Percentiles rank a stretch among this genome's conserved stretches.
phyloP scores from a whole-genome alignment of 2,888 invertebrate species.

The Hedya salicella region DNA sequence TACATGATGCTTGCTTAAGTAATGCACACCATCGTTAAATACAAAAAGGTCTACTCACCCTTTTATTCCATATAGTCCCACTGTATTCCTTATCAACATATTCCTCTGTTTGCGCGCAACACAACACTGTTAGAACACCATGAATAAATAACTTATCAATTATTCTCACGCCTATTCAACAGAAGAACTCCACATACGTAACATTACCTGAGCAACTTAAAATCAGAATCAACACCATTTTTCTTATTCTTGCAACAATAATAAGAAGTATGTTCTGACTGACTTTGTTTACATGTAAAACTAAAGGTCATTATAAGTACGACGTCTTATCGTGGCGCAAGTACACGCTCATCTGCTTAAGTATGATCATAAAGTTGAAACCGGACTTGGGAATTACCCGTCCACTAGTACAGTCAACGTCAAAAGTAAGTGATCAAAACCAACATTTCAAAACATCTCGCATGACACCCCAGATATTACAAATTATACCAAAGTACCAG shows the following conservation, averaged over 20 bases:
- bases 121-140: constrained; percentile 26
- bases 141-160: background rate
- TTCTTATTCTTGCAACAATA: background rate
- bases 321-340: constrained; percentile 7
- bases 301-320: background rate
- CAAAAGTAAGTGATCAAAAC: too few species aligned
- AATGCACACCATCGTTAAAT: too few species aligned
- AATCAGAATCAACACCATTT: constrained; percentile 1
- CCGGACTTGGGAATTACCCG: background rate
- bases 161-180: background rate
- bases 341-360: constrained; percentile 6
- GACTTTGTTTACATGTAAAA: background rate
- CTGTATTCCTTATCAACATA: background rate
- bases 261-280: background rate
- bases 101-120: background rate
- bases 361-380: background rate
- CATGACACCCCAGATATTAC: too few species aligned
- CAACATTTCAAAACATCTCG: too few species aligned
- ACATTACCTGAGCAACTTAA: constrained; percentile 26
- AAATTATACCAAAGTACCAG: too few species aligned
- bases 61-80: constrained; percentile 6
- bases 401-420: constrained; percentile 6
- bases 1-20: too few species aligned
- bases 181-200: too few species aligned
- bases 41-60: too few species aligned